Conservation (phyloP, 1,140 invertebrate genomes). For the Drosophila takahashii region DNA sequence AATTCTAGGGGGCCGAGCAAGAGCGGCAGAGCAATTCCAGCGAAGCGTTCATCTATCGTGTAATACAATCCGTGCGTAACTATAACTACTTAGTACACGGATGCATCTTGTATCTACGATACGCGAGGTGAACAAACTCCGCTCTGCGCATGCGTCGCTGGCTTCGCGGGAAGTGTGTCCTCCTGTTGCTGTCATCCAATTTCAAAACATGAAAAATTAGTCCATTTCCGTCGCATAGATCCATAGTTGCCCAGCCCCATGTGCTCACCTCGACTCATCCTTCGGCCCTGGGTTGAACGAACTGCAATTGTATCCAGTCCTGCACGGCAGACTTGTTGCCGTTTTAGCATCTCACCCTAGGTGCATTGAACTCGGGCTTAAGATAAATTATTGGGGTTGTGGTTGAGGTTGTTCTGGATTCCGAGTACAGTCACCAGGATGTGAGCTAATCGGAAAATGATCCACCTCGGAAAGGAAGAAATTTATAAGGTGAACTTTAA, state of each 20-base stretch:
- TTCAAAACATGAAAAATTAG: conserved; percentile 75
- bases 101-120: conserved; percentile 44
- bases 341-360: conserved; percentile 2
- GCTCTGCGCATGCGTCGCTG: conserved; percentile 55
- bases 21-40: conserved; percentile 34
- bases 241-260: conserved; percentile 19
- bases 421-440: conserved; percentile 37
- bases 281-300: conserved; percentile 59
- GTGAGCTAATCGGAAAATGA: background rate
- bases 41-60: conserved; percentile 56
- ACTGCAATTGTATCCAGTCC: conserved; percentile 50
- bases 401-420: conserved; percentile 13
- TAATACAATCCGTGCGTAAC: conserved; percentile 82
- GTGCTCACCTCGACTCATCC: conserved; percentile 35
- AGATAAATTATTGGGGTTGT: conserved; percentile 41
- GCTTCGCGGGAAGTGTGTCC: conserved; percentile 29
- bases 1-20: conserved; percentile 2
- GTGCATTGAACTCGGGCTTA: conserved; percentile 42
- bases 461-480: background rate
- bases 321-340: conserved; percentile 56
- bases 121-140: conserved; percentile 74
- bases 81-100: conserved; percentile 70
- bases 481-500: background rate
- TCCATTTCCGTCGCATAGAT: conserved; percentile 55
- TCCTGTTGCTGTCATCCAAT: conserved; percentile 68